These are phyloP conservation scores for Thysanoteuthis rhombus DNA, from an alignment of 2,888 invertebrate species.

Conservation along the genomic window DNA sequence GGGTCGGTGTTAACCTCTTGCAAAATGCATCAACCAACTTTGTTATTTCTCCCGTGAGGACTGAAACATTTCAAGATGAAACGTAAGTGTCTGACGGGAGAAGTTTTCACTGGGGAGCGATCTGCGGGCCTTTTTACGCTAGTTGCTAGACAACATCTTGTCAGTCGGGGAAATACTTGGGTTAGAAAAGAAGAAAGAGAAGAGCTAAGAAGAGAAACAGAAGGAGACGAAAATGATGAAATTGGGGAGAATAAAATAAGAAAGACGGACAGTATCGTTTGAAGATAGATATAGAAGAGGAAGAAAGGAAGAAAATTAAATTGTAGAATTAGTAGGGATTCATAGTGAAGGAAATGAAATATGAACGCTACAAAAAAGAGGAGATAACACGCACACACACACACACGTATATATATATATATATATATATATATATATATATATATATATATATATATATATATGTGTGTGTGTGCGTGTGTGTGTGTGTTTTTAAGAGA, in stretches of 20 bases:
- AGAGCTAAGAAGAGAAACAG: background rate
- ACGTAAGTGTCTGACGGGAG: background rate
- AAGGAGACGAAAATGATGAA: background rate
- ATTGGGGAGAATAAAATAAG: too few species aligned
- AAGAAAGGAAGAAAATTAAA: background rate
- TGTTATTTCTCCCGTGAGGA: background rate
- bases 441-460: slow-evolving; percentile 24
- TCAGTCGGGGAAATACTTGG: background rate
- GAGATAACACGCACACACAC: background rate
- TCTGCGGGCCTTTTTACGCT: background rate
- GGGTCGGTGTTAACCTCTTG: background rate
- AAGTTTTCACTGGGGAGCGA: background rate
- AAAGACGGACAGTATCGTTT: too few species aligned
- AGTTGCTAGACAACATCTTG: background rate
- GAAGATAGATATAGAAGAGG: background rate
- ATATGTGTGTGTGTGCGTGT: background rate
- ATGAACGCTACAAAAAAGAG: background rate
- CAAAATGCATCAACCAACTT: background rate
- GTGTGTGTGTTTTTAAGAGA: background rate
- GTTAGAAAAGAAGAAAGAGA: background rate
- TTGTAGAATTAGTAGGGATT: background rate
- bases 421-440: slow-evolving; percentile 15
- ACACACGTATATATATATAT: background rate
- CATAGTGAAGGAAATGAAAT: background rate
- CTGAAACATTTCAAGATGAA: slow-evolving; percentile 12